Percentiles rank a stretch among this genome's conserved stretches.
phyloP scores from a whole-genome alignment of 2,888 invertebrate genomes.

The Synergus umbraculus region DNA sequence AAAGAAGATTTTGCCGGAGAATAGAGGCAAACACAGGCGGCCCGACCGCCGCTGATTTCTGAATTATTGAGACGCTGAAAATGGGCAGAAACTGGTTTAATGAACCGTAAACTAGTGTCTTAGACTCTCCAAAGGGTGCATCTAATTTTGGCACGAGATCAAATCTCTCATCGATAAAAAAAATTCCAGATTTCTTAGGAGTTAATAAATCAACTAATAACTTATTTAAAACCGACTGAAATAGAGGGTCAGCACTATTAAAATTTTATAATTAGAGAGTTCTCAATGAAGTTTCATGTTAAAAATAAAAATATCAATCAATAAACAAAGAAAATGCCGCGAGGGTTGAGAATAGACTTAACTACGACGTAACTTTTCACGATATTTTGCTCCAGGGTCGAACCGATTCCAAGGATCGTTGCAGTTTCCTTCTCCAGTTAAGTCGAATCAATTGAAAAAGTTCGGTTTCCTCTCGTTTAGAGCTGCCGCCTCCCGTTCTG shows the following conservation, averaged over 20 bases:
- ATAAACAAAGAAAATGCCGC: constrained; percentile 31
- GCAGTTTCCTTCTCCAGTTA: constrained; percentile 63
- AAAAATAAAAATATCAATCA: constrained; percentile 9
- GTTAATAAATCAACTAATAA: too few relatives aligned
- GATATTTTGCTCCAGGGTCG: constrained; percentile 54
- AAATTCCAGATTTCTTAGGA: constrained; percentile 43
- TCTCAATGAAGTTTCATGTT: not conserved
- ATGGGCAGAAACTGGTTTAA: constrained; percentile 59
- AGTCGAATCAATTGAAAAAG: constrained; percentile 72
- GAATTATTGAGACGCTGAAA: constrained; percentile 56
- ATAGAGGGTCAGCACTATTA: too few relatives aligned
- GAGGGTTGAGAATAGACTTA: constrained; percentile 19
- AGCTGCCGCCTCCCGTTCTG: constrained; percentile 53
- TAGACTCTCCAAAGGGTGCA: constrained; percentile 26
- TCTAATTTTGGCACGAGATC: constrained; percentile 9
- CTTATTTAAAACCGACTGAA: too few relatives aligned
- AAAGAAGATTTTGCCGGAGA: constrained; percentile 64
- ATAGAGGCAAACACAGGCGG: constrained; percentile 42
- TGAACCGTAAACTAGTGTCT: constrained; percentile 57
- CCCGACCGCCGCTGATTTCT: constrained; percentile 55
- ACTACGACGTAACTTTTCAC: constrained; percentile 51
- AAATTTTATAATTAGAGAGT: too few relatives aligned
- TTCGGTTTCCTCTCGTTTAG: constrained; percentile 65
- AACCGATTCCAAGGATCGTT: constrained; percentile 48
- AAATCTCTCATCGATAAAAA: constrained; percentile 54